Evolutionary conservation across 2,888 invertebrate genomes (phyloP), one percentile per base, ranked within the genome.

Genomic region (Altica lythri): DNA sequence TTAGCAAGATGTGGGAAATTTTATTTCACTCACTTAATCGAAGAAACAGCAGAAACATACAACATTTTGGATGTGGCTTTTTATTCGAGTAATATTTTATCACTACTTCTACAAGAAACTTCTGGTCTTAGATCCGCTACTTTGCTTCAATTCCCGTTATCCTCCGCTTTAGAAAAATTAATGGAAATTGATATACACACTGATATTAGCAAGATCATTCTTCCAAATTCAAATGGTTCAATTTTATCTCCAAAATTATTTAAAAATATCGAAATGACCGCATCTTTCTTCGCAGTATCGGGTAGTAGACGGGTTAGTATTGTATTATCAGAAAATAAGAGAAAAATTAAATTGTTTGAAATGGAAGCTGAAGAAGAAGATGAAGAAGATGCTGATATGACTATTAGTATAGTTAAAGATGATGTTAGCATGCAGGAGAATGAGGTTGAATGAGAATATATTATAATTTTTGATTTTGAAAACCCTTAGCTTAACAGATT

Each of bases 321-420:
- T 30, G 85, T 95, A 38, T 78, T 95, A 30, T 88, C 91, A 10
- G 88, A 90, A 64, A 90, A 84, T 66, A 79, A 81, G 47, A 84
- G 90, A 54, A 89, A 92, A 73, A 89, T 95, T 34, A 81, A 92
- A 57, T 82, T 95, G 40, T 91, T 91, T 72, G 93, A 95, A 75
- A 94, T 94, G 86, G 95, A 95, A 78, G 89, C 88, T 0, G 95
- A 95, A 70, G 94, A 92, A 16, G 90, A 90, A 51, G 92, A 92
- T 52, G 95, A 95, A 59, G 94, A 93, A 49, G 89, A 89, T 45
- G 83, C 76, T 2, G 80, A 80, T 13, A 77, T 73, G 63, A 72
- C 72, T 1, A 69, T 59, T 30, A 72, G 67, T 58, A 66, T 66
- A 4, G 35, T 53, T 14, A 55, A 62, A 49, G 61, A 63, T 38